These are phyloP conservation scores for Drosophila arawakana DNA, from an alignment of 1,140 invertebrate genomes.

Conservation along the genomic window DNA sequence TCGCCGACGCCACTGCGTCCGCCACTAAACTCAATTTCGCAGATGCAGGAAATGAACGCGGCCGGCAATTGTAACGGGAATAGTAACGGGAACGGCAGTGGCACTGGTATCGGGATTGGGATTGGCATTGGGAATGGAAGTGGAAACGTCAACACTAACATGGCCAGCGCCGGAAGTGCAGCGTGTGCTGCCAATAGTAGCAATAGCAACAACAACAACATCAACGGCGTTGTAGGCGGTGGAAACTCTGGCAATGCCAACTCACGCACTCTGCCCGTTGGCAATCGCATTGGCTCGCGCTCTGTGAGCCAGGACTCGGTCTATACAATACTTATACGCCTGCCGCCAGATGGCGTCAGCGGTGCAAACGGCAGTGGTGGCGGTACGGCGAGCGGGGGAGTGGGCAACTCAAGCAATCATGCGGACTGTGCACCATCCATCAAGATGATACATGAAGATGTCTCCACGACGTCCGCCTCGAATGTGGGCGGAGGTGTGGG, in stretches of 20 bases:
- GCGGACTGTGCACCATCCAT: slow-evolving; percentile 88
- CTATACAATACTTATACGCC: slow-evolving; percentile 95
- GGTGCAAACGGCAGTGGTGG: slow-evolving; percentile 79
- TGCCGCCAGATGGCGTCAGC: slow-evolving; percentile 88
- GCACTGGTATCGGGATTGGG: slow-evolving; percentile 10
- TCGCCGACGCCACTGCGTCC: slow-evolving; percentile 81
- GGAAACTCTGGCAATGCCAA: slow-evolving; percentile 22
- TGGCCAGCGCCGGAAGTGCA: slow-evolving; percentile 2
- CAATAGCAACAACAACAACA: slow-evolving; percentile 1
- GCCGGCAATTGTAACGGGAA: slow-evolving; percentile 32
- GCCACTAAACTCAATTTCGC: slow-evolving; percentile 77
- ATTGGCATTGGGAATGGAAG: slow-evolving; percentile 4
- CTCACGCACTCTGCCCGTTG: slow-evolving; percentile 85
- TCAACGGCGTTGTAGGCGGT: not conserved
- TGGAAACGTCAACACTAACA: slow-evolving; percentile 32
- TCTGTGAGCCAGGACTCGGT: slow-evolving; percentile 91
- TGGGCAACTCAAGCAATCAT: slow-evolving; percentile 62
- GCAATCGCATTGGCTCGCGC: slow-evolving; percentile 84
- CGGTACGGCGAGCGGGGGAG: slow-evolving; percentile 60
- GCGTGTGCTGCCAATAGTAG: slow-evolving; percentile 3
- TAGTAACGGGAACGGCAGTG: not conserved
- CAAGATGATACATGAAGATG: slow-evolving; percentile 93
- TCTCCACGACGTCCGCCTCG: slow-evolving; percentile 57
- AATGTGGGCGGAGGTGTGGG: slow-evolving; percentile 38
- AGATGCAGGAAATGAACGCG: slow-evolving; percentile 78